phyloP scores from a whole-genome alignment of 2,113 vertebrate genomes.

The Equus quagga region DNA sequence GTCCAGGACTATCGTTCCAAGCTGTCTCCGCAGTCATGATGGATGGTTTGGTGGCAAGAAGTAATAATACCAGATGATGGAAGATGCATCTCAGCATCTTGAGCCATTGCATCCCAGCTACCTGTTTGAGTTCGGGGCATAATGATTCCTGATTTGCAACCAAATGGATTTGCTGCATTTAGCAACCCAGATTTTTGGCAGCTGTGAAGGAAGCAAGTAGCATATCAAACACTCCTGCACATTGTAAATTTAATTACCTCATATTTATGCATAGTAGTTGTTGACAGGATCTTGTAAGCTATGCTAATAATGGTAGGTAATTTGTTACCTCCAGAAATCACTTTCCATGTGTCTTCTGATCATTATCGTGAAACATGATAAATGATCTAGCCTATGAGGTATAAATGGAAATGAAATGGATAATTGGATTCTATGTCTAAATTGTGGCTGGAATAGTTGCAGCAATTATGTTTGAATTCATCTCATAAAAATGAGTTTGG shows the following conservation, averaged over 20 bases:
- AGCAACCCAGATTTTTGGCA: constrained; percentile 82
- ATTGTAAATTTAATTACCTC: constrained; percentile 89
- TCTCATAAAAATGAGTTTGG: constrained; percentile 82
- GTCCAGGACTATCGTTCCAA: constrained; percentile 86
- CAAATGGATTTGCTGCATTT: constrained; percentile 83
- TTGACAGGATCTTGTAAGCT: constrained; percentile 89
- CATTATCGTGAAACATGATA: constrained; percentile 90
- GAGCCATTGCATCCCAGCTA: constrained; percentile 74
- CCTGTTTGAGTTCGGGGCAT: constrained; percentile 80
- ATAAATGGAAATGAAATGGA: constrained; percentile 91
- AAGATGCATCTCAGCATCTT: constrained; percentile 84
- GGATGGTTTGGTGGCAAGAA: constrained; percentile 87
- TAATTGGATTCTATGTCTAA: constrained; percentile 90
- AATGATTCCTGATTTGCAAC: constrained; percentile 83
- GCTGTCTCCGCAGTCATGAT: constrained; percentile 87
- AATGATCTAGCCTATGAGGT: constrained; percentile 87
- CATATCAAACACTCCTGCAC: constrained; percentile 83
- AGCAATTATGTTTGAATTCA: constrained; percentile 86
- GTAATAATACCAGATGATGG: constrained; percentile 88
- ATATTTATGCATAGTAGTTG: constrained; percentile 87
- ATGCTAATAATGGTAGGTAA: constrained; percentile 88
- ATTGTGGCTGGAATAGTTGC: constrained; percentile 84
- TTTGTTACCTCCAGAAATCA: constrained; percentile 89
- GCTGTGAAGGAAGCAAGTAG: constrained; percentile 83
- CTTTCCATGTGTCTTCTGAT: constrained; percentile 88